Evolutionary conservation across 2,113 vertebrate genomes (phyloP), one percentile per base, ranked within the genome.

Genomic region (Halcyon senegalensis): DNA sequence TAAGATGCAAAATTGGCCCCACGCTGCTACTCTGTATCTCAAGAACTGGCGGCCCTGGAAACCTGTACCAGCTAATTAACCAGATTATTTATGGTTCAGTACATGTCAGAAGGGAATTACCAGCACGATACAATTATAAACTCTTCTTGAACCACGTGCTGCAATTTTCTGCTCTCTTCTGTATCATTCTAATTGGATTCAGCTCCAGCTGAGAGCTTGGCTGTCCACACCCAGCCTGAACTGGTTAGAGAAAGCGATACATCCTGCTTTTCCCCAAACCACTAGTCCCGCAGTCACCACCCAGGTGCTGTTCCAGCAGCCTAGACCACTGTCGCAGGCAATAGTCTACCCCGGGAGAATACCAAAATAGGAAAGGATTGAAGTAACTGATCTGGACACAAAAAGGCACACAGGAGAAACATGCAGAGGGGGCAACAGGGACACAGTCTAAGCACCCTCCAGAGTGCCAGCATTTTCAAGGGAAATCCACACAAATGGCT

Each of bases 71-170:
- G 56, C 94, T 97, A 96, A 97, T 97, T 96, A 97, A 79, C 63
- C 58, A 74, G 84, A 90, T 96, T 97, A 96, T 96, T 97, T 97
- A 93, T 93, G 91, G 93, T 84, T 83, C 88, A 93, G 80, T 74
- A 91, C 67, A n/a, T 84, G 86, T 96, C 95, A 96, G 93, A 94
- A 94, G 95, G 95, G 96, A 97, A 96, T 94, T 95, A 85, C 86
- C 77, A 91, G 90, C 85, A 62, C 16, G 88, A 95, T 59, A 94
- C 76, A 96, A 95, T 95, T 91, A 79, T 92, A 93, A 94, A 92
- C 87, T 89, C 70, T 56, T 91, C 63, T 95, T 92, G 66, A 81
- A 83, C 89, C 44, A 41, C 0, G 1, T 35, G 53, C 79, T 92
- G 43, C 67, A 77, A 60, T 58, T 96, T 92, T 91, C 76, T 46